Evolutionary conservation across 35 echinoderm and acorn worm species (phyloP), one percentile per base, ranked within the genome.

Genomic region (Lytechinus variegatus): DNA sequence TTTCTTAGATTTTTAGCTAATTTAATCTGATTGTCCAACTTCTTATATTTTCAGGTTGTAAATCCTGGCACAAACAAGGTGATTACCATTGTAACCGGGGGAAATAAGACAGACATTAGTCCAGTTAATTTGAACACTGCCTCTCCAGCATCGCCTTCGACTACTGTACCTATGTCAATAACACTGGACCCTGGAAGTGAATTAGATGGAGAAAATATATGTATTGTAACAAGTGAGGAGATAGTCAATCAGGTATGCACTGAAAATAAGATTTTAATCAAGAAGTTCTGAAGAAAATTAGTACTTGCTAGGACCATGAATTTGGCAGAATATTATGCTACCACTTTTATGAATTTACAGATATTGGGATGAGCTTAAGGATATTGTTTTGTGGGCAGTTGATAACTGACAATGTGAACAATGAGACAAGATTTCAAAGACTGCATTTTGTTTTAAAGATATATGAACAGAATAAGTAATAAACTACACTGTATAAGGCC

Each of bases 31-130:
- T 44, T 44, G 2, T 44, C 33, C 33, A 44, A 44, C 66, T 27
- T 61, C 12, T 28, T 5, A 28, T 54, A 27, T 53, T 27, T 94
- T 9, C n/a, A 94, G 29, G 54, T 94, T 61, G 93, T 94, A 61
- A 56, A 56, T 66, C 56, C 56, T 27, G 93, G 27, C 28, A n/a
- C 93, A 9, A 56, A 94, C 28, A 94, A 94, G 52, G 93, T 94
- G 33, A 94, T 94, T 44, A 94, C 93, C 93, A 94, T 94, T 52
- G 93, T 94, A 16, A 94, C 93, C 28, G 93, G 71, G n/a, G 93
- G 71, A 66, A 58, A 8, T 4, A 10, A 94, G 57, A 58, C 57
- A 94, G 93, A 61, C 28, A 94, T 94, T 33, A 58, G 66, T 16
- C 16, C 66, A 24, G 66, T 79, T 24, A 79, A 44, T 44, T 44